Percentiles rank a stretch among this genome's conserved stretches.
Conservation (phyloP, 2,888 invertebrate genomes). For the Xiphydria camelus region DNA sequence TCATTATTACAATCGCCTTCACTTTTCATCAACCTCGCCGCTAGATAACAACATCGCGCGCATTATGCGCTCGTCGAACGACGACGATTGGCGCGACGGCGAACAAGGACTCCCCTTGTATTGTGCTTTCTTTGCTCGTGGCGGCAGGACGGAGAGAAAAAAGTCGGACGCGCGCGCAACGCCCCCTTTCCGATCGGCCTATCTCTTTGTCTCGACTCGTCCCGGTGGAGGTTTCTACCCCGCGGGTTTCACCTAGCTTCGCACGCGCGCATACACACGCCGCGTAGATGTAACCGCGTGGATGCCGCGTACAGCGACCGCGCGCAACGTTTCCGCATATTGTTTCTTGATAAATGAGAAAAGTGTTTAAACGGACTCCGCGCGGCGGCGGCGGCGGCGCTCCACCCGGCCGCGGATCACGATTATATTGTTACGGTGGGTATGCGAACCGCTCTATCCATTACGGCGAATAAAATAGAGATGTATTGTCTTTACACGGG, state of each 20-base stretch:
- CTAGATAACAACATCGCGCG: too few relatives aligned
- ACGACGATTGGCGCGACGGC: too few relatives aligned
- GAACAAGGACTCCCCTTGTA: too few relatives aligned
- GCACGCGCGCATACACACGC: background rate
- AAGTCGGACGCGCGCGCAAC: too few relatives aligned
- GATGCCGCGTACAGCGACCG: background rate
- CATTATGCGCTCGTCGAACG: too few relatives aligned
- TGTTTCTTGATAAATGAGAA: conserved; percentile 14
- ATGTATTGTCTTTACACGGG: conserved; percentile 45
- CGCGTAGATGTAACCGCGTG: background rate
- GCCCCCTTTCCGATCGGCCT: too few relatives aligned
- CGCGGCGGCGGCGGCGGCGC: conserved; percentile 8
- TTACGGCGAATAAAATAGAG: conserved; percentile 45
- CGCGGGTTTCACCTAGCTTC: conserved; percentile 28
- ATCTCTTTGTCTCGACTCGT: too few relatives aligned
- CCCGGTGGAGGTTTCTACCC: conserved; percentile 36
- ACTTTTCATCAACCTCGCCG: too few relatives aligned
- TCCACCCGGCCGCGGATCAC: conserved; percentile 27
- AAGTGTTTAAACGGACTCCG: conserved; percentile 14
- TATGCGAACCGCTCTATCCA: conserved; percentile 27
- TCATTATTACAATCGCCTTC: too few relatives aligned
- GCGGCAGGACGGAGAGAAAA: too few relatives aligned
- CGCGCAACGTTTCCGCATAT: conserved; percentile 40
- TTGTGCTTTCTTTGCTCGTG: too few relatives aligned
- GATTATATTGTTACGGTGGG: conserved; percentile 42